phyloP scores from a whole-genome alignment of 1,140 invertebrate genomes.

The Drosophila kikkawai region DNA sequence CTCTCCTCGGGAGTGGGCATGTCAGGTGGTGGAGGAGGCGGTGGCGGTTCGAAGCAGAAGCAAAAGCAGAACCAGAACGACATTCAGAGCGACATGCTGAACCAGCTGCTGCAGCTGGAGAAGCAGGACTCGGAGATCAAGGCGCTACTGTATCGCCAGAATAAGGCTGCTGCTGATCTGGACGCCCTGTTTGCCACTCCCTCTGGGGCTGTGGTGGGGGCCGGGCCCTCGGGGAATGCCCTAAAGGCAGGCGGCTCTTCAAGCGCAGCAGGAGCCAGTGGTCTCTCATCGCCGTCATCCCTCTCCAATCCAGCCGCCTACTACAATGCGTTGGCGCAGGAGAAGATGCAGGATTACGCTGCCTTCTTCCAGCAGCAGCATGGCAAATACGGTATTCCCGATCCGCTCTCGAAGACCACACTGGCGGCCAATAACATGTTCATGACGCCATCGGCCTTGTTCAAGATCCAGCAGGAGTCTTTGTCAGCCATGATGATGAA shows the following conservation, averaged over 20 bases:
- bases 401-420: conserved; percentile 89
- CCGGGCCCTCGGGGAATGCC: conserved; percentile 42
- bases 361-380: conserved; percentile 81
- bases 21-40: conserved; percentile 18
- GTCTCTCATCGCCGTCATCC: conserved; percentile 59
- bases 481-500: conserved; percentile 86
- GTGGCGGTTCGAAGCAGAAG: conserved; percentile 41
- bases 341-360: conserved; percentile 83
- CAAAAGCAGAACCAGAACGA: conserved; percentile 68
- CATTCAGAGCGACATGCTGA: conserved; percentile 79
- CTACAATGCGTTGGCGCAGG: conserved; percentile 80
- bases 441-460: conserved; percentile 86
- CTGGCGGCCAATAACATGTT: conserved; percentile 90
- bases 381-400: conserved; percentile 86
- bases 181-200: conserved; percentile 78
- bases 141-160: conserved; percentile 76
- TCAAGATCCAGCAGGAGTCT: conserved; percentile 86
- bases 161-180: conserved; percentile 75
- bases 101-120: conserved; percentile 77
- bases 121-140: conserved; percentile 81
- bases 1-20: conserved; percentile 63
- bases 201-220: conserved; percentile 50
- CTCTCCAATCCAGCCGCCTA: conserved; percentile 70
- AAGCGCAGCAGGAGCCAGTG: conserved; percentile 22
- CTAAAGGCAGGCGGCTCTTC: conserved; percentile 32